Evolutionary conservation across 2,888 invertebrate species (phyloP), one percentile per base, ranked within the genome.

Genomic region (Tetramorium bicarinatum): DNA sequence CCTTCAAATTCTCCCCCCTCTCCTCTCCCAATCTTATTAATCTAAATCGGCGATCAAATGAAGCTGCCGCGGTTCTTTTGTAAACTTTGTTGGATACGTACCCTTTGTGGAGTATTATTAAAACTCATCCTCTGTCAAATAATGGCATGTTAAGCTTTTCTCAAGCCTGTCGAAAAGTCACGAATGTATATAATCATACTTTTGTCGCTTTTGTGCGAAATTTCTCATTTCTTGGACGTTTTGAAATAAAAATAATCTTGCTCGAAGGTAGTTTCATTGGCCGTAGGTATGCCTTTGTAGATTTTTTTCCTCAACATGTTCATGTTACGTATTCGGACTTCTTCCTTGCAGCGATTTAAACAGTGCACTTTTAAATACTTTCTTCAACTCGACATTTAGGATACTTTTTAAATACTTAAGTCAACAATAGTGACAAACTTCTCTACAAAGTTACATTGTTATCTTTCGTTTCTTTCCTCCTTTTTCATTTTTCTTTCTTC

Each of bases 11-110:
- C 52, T 4, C 7, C 9, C 6, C 25, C 69, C 69, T 8, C 6
- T 21, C 69, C 66, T 61, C 62, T 83, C 77, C 77, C 86, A 85
- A 76, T 89, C 76, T 88, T 89, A 88, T 89, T 88, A 88, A 88
- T 89, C 89, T 86, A 89, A 87, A 88, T 89, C 87, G 86, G 87
- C 89, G 71, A 67, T 59, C 67, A 85, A 89, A 85, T 83, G 82
- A 88, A 75, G 41, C 80, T 25, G 59, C 25, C 86, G 84, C 67
- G 83, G 69, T 25, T 85, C 84, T 82, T 76, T 79, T 85, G 84
- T 64, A 83, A 85, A 71, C 29, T 34, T 34, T 34, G 29, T 34
- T 34, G 29, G 29, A 4, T 34, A 34, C 29, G 29, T 34, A 3
- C 21, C 82, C 29, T 72, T 61, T 54, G 67, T 67, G 29, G 25